Conservation (phyloP, 2,113 vertebrate genomes). For the Neodon shergylaensis region DNA sequence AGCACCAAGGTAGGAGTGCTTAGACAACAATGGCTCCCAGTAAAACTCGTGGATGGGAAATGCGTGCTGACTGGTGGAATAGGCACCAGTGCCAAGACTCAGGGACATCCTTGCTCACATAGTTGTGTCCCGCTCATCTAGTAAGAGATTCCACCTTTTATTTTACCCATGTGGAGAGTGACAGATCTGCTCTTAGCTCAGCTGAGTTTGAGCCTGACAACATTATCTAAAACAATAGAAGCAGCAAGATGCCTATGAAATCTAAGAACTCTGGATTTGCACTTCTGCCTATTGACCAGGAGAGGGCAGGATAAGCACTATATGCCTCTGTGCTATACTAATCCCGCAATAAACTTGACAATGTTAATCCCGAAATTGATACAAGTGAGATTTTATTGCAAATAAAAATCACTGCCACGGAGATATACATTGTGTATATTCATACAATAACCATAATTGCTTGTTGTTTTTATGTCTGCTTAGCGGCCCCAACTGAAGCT, state of each 20-base stretch:
- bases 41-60: background rate
- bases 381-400: background rate
- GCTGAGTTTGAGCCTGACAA: background rate
- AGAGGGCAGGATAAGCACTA: constrained; percentile 52
- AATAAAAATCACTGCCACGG: background rate
- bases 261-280: background rate
- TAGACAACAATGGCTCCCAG: background rate
- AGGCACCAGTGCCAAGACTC: background rate
- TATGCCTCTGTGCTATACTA: background rate
- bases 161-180: background rate
- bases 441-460: background rate
- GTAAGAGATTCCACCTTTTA: background rate
- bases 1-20: background rate
- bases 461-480: background rate
- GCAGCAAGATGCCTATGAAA: background rate
- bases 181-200: background rate
- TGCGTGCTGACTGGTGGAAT: background rate
- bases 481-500: background rate
- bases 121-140: background rate
- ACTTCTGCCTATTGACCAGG: background rate
- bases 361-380: background rate
- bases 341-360: background rate
- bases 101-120: background rate
- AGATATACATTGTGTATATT: background rate
- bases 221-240: no score